Conservation (phyloP, 2,888 invertebrate species). For the Margaritifera margaritifera region DNA sequence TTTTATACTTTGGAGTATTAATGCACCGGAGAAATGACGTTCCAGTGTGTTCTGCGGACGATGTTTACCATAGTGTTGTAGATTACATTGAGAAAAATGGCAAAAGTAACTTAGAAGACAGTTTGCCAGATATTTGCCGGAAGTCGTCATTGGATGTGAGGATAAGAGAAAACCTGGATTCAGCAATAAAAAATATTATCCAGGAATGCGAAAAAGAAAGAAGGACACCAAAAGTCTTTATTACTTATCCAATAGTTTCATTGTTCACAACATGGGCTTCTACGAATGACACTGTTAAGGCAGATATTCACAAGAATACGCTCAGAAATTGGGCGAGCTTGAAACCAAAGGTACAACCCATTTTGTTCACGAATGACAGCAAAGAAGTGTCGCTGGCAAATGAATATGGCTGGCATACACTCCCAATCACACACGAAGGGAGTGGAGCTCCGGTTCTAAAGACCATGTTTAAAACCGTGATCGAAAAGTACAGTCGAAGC, state of each 20-base stretch:
- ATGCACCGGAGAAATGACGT: constrained; percentile 17
- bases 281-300: constrained; percentile 21
- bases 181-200: constrained; percentile 22
- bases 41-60: constrained; percentile 28
- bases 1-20: constrained; percentile 28
- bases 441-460: constrained; percentile 53
- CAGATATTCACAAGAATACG: constrained; percentile 34
- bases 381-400: constrained; percentile 16
- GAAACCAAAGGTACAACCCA: constrained; percentile 33
- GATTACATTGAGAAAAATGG: constrained; percentile 27
- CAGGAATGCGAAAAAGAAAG: constrained; percentile 11
- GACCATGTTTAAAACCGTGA: constrained; percentile 55
- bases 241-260: constrained; percentile 28
- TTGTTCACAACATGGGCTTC: constrained; percentile 47
- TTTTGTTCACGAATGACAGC: constrained; percentile 43
- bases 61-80: constrained; percentile 24
- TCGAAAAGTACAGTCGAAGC: constrained; percentile 34
- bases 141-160: constrained; percentile 5
- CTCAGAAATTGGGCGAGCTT: constrained; percentile 43
- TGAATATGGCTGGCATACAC: constrained; percentile 25
- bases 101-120: constrained; percentile 9
- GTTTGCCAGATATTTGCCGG: constrained; percentile 20
- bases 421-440: constrained; percentile 35
- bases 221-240: neutral
- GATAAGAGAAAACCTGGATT: constrained; percentile 12